phyloP scores from a whole-genome alignment of 1,140 invertebrate genomes.

The Cephus cinctus region DNA sequence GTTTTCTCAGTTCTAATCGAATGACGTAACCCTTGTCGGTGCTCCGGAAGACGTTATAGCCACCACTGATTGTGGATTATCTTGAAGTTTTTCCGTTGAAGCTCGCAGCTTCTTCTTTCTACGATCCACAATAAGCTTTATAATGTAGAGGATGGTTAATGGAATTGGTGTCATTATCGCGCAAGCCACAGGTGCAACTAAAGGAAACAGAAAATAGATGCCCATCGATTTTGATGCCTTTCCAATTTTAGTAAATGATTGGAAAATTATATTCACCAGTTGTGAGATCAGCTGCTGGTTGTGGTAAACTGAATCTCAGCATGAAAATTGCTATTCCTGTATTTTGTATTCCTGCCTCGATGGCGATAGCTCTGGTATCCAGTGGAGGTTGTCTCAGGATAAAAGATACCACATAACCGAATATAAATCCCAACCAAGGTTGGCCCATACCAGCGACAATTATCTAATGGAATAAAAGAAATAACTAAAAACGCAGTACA shows the following conservation, averaged over 20 bases:
- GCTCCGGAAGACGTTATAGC: too few species aligned
- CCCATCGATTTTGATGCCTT: background rate
- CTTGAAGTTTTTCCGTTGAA: constrained; percentile 25
- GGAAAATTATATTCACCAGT: constrained; percentile 58
- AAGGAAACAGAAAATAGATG: constrained; percentile 38
- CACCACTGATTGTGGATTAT: too few species aligned
- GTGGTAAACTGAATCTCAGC: constrained; percentile 66
- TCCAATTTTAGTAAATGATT: constrained; percentile 16
- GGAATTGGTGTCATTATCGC: constrained; percentile 94
- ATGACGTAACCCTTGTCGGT: too few species aligned
- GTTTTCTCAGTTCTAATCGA: too few species aligned
- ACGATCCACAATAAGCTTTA: constrained; percentile 35
- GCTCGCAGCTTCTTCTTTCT: constrained; percentile 23
- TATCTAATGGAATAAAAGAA: constrained; percentile 64
- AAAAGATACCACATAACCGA: constrained; percentile 66
- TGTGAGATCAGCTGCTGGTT: constrained; percentile 78
- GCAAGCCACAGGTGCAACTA: constrained; percentile 82
- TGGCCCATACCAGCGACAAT: constrained; percentile 78
- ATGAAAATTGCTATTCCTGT: constrained; percentile 90
- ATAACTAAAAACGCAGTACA: background rate
- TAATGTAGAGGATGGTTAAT: constrained; percentile 62
- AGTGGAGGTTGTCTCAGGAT: constrained; percentile 62
- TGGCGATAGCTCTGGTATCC: constrained; percentile 81
- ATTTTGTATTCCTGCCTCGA: constrained; percentile 95
- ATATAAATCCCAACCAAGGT: constrained; percentile 84